These are phyloP conservation scores for Xenus cinereus DNA, from an alignment of 2,113 vertebrate species.

Conservation along the genomic window DNA sequence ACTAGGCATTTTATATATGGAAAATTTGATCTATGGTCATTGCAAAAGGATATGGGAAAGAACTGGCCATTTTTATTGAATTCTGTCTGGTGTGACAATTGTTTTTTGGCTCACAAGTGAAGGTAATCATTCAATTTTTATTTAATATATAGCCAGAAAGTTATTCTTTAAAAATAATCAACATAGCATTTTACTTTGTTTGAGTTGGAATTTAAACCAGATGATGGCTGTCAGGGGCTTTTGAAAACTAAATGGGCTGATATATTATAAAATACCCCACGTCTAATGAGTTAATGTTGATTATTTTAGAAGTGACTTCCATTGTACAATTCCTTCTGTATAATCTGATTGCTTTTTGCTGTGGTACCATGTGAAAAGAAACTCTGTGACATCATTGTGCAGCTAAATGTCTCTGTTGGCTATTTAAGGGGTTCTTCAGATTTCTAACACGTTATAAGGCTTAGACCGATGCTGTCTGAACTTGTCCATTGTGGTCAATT, in stretches of 20 bases:
- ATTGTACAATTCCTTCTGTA: background rate
- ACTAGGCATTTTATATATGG: background rate
- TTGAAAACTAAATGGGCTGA: background rate
- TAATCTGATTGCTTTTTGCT: background rate
- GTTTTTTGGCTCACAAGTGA: constrained; percentile 22
- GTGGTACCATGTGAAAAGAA: background rate
- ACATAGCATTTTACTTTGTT: constrained; percentile 3
- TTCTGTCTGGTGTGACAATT: constrained; percentile 23
- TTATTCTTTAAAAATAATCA: constrained; percentile 1
- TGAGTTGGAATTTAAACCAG: constrained; percentile 15
- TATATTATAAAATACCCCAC: background rate
- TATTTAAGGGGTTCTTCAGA: background rate
- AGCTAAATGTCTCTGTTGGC: background rate
- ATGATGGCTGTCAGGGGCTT: background rate
- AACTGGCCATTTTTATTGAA: constrained; percentile 26
- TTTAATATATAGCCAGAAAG: constrained; percentile 32
- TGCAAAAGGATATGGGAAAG: constrained; percentile 10
- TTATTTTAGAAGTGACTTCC: background rate
- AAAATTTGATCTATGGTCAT: constrained; percentile 5
- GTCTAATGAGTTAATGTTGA: background rate
- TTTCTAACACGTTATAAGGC: background rate
- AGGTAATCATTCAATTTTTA: constrained; percentile 31
- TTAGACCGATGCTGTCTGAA: background rate
- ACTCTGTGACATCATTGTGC: background rate
- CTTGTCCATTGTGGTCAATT: background rate